Conservation (phyloP, 2,113 vertebrate species). For the Synodontis membranacea region DNA sequence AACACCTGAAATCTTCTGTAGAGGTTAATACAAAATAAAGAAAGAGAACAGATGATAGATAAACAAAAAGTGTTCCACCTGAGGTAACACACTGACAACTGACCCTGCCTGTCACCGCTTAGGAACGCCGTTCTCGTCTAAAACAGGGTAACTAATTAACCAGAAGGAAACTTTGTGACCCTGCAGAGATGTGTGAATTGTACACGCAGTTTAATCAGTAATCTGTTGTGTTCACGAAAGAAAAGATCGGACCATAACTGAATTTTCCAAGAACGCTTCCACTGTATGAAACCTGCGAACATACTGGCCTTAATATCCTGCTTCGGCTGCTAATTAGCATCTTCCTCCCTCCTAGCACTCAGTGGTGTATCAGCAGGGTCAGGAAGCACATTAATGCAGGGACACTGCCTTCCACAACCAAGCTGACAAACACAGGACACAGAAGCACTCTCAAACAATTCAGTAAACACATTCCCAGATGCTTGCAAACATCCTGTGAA, state of each 20-base stretch:
- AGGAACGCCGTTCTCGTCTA: neutral
- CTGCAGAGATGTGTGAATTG: constrained; percentile 14
- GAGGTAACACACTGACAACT: neutral
- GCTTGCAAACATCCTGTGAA: neutral
- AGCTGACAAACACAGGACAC: constrained; percentile 32
- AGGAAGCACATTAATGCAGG: constrained; percentile 32
- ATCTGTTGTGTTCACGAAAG: neutral
- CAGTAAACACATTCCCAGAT: constrained; percentile 19
- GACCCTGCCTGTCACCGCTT: neutral
- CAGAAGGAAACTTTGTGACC: neutral
- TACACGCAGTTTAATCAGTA: constrained; percentile 11
- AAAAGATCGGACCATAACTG: neutral
- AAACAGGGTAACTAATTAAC: constrained; percentile 20
- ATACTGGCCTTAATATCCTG: neutral
- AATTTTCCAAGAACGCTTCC: neutral
- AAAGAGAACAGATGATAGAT: constrained; percentile 18
- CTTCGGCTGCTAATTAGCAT: neutral
- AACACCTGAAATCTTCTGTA: neutral
- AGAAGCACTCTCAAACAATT: constrained; percentile 10
- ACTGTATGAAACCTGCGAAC: neutral
- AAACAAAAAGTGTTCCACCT: neutral
- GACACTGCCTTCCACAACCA: constrained; percentile 21
- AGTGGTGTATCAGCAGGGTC: constrained; percentile 17
- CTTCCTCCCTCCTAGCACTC: constrained; percentile 10
- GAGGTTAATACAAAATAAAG: no score